A percentile compares a stretch with the other conserved stretches of the same genome.
Conservation (phyloP, 2,113 vertebrate genomes). For the Vombatus ursinus region DNA sequence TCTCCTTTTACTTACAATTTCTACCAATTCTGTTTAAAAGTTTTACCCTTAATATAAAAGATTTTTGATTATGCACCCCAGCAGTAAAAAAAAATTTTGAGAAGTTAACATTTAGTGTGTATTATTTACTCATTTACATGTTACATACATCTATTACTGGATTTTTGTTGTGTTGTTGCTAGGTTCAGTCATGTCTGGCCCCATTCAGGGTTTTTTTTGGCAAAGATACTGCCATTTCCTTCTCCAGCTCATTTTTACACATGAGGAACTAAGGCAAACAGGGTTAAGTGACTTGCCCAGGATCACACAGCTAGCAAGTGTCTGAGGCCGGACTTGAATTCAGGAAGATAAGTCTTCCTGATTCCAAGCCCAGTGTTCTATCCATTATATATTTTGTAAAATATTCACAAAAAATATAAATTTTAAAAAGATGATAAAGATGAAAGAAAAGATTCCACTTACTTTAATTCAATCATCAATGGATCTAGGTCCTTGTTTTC, state of each 20-base stretch:
- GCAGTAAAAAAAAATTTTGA: background rate
- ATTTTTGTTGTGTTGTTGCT: background rate
- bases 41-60: background rate
- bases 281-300: background rate
- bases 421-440: background rate
- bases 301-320: background rate
- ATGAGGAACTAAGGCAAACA: background rate
- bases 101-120: background rate
- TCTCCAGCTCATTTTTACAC: background rate
- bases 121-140: background rate
- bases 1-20: background rate
- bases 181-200: background rate
- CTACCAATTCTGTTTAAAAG: background rate
- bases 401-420: background rate
- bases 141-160: background rate
- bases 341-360: background rate
- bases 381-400: background rate
- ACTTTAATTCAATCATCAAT: background rate
- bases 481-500: background rate
- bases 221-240: background rate
- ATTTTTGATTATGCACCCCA: background rate
- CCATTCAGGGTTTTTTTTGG: background rate
- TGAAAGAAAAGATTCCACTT: background rate
- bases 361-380: background rate
- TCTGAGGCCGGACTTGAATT: background rate